Percentiles rank a stretch among this genome's conserved stretches.
Conservation (phyloP, 2,113 vertebrate genomes). For the Oreochromis aureus region DNA sequence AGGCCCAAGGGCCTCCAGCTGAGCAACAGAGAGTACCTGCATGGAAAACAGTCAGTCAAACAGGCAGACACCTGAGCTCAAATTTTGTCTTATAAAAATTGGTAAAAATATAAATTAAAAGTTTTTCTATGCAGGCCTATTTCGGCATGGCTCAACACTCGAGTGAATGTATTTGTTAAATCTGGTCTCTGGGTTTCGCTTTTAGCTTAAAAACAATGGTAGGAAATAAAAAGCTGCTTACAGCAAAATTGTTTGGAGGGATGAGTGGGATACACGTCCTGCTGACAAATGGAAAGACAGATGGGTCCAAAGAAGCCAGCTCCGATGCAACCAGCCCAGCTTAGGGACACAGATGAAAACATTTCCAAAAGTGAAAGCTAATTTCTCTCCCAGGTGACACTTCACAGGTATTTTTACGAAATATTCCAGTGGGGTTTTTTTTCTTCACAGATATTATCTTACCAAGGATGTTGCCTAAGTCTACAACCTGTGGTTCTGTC, state of each 20-base stretch:
- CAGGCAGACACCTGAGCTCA: not conserved
- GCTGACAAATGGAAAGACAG: slow-evolving; percentile 50
- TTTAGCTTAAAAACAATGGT: not conserved
- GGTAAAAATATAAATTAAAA: not conserved
- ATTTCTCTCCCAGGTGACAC: not conserved
- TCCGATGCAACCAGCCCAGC: slow-evolving; percentile 50
- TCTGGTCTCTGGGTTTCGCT: not conserved
- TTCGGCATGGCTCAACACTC: not conserved
- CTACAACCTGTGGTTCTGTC: slow-evolving; percentile 40
- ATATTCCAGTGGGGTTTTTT: accelerated
- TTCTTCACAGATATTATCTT: not conserved
- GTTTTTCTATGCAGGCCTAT: not conserved
- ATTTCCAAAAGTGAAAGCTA: not conserved
- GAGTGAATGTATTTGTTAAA: not conserved
- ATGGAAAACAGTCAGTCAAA: not conserved
- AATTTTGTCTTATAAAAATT: not conserved
- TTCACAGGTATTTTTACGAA: not conserved
- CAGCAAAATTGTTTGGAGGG: slow-evolving; percentile 32
- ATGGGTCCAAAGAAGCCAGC: slow-evolving; percentile 27
- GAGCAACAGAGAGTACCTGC: slow-evolving; percentile 52
- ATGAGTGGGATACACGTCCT: slow-evolving; percentile 42
- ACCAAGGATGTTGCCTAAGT: slow-evolving; percentile 62
- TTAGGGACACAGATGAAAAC: not conserved
- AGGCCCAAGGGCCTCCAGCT: slow-evolving; percentile 61
- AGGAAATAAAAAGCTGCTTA: slow-evolving; percentile 37